Conservation (phyloP, 2,888 invertebrate species). For the Drosophila anceps region DNA sequence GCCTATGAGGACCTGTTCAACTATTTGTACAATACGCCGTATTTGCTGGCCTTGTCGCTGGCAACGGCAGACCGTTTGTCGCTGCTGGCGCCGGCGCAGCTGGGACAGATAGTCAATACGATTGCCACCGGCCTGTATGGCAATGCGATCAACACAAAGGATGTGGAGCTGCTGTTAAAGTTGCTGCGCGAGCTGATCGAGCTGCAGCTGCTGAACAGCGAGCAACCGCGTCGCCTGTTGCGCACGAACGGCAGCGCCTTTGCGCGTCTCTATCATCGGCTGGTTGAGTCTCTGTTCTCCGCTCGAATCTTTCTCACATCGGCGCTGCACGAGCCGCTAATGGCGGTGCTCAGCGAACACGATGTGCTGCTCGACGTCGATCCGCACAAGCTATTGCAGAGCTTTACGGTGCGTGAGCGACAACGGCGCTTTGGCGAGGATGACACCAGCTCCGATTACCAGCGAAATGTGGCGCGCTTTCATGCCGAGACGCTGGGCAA, state of each 20-base stretch:
- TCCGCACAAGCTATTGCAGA: constrained; percentile 90
- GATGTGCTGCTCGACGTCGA: constrained; percentile 97
- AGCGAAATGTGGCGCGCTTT: constrained; percentile 91
- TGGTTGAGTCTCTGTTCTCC: constrained; percentile 95
- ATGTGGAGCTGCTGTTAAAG: constrained; percentile 89
- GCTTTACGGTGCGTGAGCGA: constrained; percentile 79
- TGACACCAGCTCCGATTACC: constrained; percentile 90
- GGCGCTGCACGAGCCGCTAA: constrained; percentile 95
- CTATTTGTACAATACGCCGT: constrained; percentile 89
- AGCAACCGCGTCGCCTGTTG: constrained; percentile 91
- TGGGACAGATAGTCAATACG: constrained; percentile 83
- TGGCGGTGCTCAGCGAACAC: constrained; percentile 95
- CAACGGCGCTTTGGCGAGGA: constrained; percentile 90
- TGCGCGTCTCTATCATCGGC: constrained; percentile 93
- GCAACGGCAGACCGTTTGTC: constrained; percentile 88
- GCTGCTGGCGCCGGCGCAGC: constrained; percentile 80
- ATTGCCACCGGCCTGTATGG: constrained; percentile 89
- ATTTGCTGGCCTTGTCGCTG: constrained; percentile 89
- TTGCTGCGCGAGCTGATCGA: constrained; percentile 89
- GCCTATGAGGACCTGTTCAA: constrained; percentile 90
- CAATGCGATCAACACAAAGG: constrained; percentile 91
- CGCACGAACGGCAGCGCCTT: constrained; percentile 95
- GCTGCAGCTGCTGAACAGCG: constrained; percentile 89
- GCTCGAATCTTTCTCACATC: constrained; percentile 97
- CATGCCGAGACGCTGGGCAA: constrained; percentile 92